Conservation (phyloP, 2,888 invertebrate species). For the Timema cristinae region DNA sequence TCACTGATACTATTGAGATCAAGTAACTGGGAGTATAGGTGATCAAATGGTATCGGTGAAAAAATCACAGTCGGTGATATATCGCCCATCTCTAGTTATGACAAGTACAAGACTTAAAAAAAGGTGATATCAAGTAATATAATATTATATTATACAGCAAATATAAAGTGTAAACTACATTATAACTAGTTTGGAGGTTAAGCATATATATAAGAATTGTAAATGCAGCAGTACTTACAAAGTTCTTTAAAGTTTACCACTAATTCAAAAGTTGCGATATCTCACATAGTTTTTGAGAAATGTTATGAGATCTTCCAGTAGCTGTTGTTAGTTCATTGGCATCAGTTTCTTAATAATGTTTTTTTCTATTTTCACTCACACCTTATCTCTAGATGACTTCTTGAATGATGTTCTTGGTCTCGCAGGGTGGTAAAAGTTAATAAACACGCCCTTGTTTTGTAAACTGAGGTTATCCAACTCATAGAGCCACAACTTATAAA, state of each 20-base stretch:
- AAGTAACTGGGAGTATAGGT: too few relatives aligned
- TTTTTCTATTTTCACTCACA: neutral
- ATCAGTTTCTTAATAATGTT: slow-evolving; percentile 5
- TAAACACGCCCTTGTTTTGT: slow-evolving; percentile 10
- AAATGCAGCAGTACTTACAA: neutral
- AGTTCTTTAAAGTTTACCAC: neutral
- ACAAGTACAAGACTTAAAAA: neutral
- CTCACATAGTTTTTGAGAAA: slow-evolving; percentile 1
- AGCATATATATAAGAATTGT: neutral
- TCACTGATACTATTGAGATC: too few relatives aligned
- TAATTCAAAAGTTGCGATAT: neutral
- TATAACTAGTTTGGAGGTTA: too few relatives aligned
- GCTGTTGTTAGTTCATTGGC: neutral
- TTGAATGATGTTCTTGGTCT: neutral
- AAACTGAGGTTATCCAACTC: neutral
- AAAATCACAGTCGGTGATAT: too few relatives aligned
- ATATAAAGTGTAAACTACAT: neutral
- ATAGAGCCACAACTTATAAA: neutral
- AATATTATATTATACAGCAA: neutral
- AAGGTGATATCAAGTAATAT: neutral
- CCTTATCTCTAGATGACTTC: neutral
- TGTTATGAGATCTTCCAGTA: neutral
- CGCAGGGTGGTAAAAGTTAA: neutral
- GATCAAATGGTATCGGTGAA: too few relatives aligned
- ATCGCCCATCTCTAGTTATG: too few relatives aligned